These are phyloP conservation scores for Aleiodes leptofemur DNA, from an alignment of 2,888 invertebrate genomes.

Conservation along the genomic window DNA sequence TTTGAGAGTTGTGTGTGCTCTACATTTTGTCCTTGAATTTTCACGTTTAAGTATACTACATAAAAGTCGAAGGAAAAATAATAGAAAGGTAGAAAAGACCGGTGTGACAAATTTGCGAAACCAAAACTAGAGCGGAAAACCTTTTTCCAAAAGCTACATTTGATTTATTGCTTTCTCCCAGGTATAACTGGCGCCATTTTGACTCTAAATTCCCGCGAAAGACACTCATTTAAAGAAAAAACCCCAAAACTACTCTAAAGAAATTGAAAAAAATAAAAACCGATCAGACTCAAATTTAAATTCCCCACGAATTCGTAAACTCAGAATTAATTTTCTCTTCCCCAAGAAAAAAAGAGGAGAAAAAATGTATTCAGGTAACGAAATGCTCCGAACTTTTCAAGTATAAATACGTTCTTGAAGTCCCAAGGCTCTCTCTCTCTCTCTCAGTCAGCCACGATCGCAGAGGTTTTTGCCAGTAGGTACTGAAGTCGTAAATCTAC, in stretches of 20 bases:
- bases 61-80: not conserved
- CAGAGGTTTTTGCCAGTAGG: not conserved
- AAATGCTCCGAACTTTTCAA: not conserved
- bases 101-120: slow-evolving; percentile 52
- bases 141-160: slow-evolving; percentile 7
- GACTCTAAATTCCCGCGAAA: not conserved
- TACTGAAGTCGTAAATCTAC: slow-evolving; percentile 62
- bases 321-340: too few species aligned
- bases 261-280: too few species aligned
- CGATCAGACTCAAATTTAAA: not conserved
- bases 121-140: slow-evolving; percentile 55
- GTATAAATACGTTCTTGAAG: not conserved
- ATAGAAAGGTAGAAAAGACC: not conserved
- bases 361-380: not conserved
- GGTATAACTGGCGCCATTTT: not conserved
- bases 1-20: slow-evolving; percentile 1
- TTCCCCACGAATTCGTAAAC: not conserved
- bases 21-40: slow-evolving; percentile 27
- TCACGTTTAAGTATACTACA: not conserved
- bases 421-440: too few species aligned
- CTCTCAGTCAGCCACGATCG: too few species aligned
- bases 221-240: not conserved
- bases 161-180: slow-evolving; percentile 13
- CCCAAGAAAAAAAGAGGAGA: not conserved
- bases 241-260: too few species aligned